Conservation (phyloP, 2,888 invertebrate genomes). For the Tetrapedia diversipes region DNA sequence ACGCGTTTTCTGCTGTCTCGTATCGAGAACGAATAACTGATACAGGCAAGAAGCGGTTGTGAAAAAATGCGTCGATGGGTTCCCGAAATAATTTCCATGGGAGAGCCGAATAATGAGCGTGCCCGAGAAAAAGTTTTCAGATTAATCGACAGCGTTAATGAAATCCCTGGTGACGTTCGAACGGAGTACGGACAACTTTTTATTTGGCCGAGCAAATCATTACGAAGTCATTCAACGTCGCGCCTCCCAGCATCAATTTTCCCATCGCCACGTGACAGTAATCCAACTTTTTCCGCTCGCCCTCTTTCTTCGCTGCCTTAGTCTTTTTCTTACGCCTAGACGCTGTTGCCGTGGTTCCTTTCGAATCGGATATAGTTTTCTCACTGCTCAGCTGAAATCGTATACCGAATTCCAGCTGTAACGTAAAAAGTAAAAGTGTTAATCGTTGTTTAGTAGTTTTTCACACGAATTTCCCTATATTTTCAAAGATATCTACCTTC, state of each 20-base stretch:
- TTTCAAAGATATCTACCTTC: slow-evolving; percentile 23
- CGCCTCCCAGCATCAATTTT: slow-evolving; percentile 32
- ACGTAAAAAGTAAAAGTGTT: too few species aligned
- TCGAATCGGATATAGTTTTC: background rate
- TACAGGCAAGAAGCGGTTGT: background rate
- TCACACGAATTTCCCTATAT: too few species aligned
- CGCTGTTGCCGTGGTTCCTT: background rate
- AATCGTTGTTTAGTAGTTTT: too few species aligned
- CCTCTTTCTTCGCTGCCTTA: background rate
- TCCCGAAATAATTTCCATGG: background rate
- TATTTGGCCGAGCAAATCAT: slow-evolving; percentile 38
- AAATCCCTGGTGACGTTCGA: background rate
- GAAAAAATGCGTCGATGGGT: background rate
- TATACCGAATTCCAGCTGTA: slow-evolving; percentile 39
- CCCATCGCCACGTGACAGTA: slow-evolving; percentile 35
- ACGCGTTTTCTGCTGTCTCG: background rate
- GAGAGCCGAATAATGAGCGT: background rate
- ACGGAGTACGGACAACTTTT: background rate
- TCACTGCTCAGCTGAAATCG: slow-evolving; percentile 17
- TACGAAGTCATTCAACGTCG: slow-evolving; percentile 22
- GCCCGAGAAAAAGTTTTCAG: background rate
- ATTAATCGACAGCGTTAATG: slow-evolving; percentile 3
- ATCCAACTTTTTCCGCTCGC: background rate
- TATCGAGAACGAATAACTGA: background rate
- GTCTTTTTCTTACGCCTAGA: background rate